Conservation (phyloP, 2,797 vertebrate genomes). For the Rhinichthys osculus region DNA sequence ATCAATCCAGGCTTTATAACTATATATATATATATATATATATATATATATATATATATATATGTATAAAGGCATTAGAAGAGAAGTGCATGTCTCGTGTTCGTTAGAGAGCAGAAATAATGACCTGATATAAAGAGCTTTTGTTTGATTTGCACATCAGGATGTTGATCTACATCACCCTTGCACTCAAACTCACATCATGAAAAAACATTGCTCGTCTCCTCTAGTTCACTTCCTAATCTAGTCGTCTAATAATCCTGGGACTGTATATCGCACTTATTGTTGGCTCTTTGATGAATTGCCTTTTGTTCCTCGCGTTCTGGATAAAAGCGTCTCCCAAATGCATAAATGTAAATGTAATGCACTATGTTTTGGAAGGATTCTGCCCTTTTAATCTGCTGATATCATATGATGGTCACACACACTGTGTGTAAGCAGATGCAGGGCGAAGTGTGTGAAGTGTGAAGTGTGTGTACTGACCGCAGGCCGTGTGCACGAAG, state of each 20-base stretch:
- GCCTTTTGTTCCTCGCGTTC: too few relatives aligned
- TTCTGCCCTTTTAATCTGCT: not conserved
- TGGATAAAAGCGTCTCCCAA: not conserved
- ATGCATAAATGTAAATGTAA: not conserved
- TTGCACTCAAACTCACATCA: not conserved
- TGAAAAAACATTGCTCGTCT: not conserved
- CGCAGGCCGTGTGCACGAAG: conserved; percentile 80
- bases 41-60: not conserved
- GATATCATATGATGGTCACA: not conserved
- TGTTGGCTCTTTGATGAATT: too few relatives aligned
- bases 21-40: not conserved
- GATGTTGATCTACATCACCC: not conserved
- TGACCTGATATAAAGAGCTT: not conserved
- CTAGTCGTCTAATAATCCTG: not conserved
- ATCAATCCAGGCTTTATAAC: not conserved
- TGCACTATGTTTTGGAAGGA: not conserved
- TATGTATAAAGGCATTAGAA: not conserved
- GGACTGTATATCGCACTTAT: too few relatives aligned
- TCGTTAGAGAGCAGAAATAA: not conserved
- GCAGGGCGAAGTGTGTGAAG: not conserved
- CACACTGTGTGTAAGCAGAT: not conserved
- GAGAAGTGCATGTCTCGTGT: not conserved
- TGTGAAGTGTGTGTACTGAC: conserved; percentile 64
- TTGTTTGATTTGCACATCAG: not conserved
- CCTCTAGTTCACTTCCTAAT: not conserved